Conservation (phyloP, 30 jellyfish, hydroid and myxozoan genomes). For the Hydractinia symbiolongicarpus region DNA sequence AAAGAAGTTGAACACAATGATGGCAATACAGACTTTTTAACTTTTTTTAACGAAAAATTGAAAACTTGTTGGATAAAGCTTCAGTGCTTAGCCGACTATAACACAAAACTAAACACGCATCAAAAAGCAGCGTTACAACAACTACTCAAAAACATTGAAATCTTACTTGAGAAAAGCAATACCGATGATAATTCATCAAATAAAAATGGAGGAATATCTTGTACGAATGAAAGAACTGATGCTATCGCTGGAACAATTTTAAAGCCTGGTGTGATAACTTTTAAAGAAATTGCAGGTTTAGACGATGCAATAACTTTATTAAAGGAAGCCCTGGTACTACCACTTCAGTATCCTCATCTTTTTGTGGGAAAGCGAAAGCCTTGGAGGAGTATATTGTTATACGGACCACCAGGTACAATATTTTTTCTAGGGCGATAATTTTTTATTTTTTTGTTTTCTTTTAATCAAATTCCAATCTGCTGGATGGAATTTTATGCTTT, state of each 20-base stretch:
- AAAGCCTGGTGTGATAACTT: slow-evolving; percentile 55
- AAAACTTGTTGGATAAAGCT: slow-evolving; percentile 17
- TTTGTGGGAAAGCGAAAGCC: slow-evolving; percentile 74
- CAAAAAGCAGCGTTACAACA: background rate
- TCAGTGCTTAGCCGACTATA: slow-evolving; percentile 14
- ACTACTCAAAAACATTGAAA: background rate
- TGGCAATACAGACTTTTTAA: background rate
- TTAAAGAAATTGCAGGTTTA: slow-evolving; percentile 88
- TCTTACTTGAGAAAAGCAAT: background rate
- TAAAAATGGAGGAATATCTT: background rate
- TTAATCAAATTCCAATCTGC: no score
- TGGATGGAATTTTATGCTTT: no score
- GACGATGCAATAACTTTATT: slow-evolving; percentile 67
- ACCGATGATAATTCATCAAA: background rate
- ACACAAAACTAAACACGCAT: slow-evolving; percentile 1
- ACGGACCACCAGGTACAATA: slow-evolving; percentile 82
- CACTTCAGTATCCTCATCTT: slow-evolving; percentile 84
- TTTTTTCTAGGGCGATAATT: background rate
- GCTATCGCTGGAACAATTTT: slow-evolving; percentile 74
- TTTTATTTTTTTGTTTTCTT: no score
- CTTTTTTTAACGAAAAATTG: slow-evolving; percentile 4
- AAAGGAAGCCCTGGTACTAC: slow-evolving; percentile 88
- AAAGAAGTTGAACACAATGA: background rate
- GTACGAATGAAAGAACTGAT: slow-evolving; percentile 25
- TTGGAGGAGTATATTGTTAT: slow-evolving; percentile 80